Conservation (phyloP, 2,888 invertebrate genomes). For the Hypomecis punctinalis region DNA sequence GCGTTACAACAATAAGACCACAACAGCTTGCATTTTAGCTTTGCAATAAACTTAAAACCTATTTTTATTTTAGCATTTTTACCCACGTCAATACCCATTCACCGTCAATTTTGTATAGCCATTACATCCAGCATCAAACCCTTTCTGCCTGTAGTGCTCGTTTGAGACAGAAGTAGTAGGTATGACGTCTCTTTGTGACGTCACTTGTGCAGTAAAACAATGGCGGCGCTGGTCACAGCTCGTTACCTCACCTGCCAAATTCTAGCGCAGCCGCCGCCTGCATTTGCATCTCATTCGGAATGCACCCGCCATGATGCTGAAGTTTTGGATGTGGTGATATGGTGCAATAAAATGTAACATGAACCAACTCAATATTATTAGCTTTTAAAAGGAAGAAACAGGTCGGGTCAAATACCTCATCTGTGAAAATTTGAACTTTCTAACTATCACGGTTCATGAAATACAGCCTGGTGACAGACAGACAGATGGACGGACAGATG, state of each 20-base stretch:
- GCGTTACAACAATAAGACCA: no score
- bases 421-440: no score
- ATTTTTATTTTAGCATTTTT: no score
- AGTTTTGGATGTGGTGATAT: conserved; percentile 48
- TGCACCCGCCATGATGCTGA: conserved; percentile 53
- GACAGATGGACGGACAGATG: no score
- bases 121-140: background rate
- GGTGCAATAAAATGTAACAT: background rate
- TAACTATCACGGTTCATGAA: no score
- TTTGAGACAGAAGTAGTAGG: background rate
- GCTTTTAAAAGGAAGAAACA: no score
- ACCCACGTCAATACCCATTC: background rate
- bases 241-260: conserved; percentile 41
- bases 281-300: conserved; percentile 77
- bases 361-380: no score
- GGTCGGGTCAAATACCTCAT: no score
- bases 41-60: no score
- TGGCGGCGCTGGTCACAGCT: conserved; percentile 32
- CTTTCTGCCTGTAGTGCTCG: background rate
- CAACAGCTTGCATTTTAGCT: no score
- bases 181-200: conserved; percentile 16
- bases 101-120: background rate
- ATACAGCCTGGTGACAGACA: no score
- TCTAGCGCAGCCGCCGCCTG: conserved; percentile 53
- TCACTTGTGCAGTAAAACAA: conserved; percentile 24